Percentiles rank a stretch among this genome's conserved stretches.
Conservation (phyloP, 2,888 invertebrate genomes). For the Andrena chrysosceles region DNA sequence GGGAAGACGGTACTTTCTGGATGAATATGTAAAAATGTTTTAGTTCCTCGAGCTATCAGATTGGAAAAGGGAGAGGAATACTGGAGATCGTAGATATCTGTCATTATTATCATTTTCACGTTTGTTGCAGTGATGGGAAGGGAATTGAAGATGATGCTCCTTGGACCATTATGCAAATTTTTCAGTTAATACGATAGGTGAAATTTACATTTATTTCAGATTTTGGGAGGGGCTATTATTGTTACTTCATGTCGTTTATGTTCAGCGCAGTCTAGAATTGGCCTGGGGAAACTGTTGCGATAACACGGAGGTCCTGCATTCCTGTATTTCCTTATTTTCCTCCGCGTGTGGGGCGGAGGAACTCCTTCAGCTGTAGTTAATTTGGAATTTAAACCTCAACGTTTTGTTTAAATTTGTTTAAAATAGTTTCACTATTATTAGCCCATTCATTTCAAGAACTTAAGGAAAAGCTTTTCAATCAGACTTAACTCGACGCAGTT, state of each 20-base stretch:
- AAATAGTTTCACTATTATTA: too few relatives aligned
- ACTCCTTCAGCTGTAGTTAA: background rate
- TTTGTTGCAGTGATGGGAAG: background rate
- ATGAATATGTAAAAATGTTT: background rate
- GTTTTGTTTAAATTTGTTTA: too few relatives aligned
- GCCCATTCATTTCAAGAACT: too few relatives aligned
- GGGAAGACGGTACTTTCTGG: background rate
- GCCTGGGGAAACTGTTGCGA: background rate
- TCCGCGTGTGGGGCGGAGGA: background rate
- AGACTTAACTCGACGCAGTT: too few relatives aligned
- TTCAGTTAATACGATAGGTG: background rate
- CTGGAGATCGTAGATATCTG: background rate
- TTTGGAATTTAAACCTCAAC: background rate
- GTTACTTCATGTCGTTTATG: background rate
- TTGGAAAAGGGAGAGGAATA: background rate
- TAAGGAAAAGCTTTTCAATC: too few relatives aligned
- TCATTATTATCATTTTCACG: slow-evolving; percentile 9
- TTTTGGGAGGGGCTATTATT: background rate
- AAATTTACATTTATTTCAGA: slow-evolving; percentile 10
- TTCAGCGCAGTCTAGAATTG: background rate
- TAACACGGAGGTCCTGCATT: background rate
- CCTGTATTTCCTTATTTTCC: background rate
- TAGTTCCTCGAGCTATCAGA: background rate
- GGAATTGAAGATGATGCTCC: background rate
- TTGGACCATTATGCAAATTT: background rate